Evolutionary conservation across 2,888 invertebrate genomes (phyloP).

Genomic region (Hypomecis atomaria): DNA sequence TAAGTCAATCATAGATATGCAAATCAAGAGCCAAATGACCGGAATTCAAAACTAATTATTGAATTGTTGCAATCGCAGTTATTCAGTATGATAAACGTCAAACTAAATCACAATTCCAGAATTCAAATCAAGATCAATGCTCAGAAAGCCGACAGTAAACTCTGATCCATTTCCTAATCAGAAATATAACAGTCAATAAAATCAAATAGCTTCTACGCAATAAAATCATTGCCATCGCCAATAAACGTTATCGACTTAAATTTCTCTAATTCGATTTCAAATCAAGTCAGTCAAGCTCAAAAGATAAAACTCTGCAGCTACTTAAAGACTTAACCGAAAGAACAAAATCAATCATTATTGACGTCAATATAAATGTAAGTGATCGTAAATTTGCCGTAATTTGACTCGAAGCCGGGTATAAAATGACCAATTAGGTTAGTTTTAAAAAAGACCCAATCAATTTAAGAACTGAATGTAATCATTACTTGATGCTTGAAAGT

Average conservation of each 20-base stretch:
- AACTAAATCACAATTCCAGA: slow-evolving; percentile 1
- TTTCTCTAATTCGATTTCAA: slow-evolving; percentile 25
- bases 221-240: slow-evolving; percentile 24
- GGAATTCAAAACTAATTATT: no score
- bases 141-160: slow-evolving; percentile 14
- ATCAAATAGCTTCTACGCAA: slow-evolving; percentile 18
- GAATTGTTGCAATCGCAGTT: not conserved
- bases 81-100: slow-evolving; percentile 7
- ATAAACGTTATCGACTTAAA: slow-evolving; percentile 25
- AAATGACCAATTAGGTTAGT: slow-evolving; percentile 2
- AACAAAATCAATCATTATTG: slow-evolving; percentile 22
- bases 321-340: slow-evolving; percentile 13
- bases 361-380: slow-evolving; percentile 19
- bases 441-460: not conserved
- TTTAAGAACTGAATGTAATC: not conserved
- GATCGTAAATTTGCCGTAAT: slow-evolving; percentile 18
- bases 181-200: slow-evolving; percentile 23
- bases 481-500: not conserved
- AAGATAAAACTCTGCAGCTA: slow-evolving; percentile 9
- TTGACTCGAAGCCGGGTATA: slow-evolving; percentile 13
- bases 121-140: slow-evolving; percentile 6
- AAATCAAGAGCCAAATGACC: no score
- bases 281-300: slow-evolving; percentile 11
- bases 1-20: no score
- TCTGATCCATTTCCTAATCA: slow-evolving; percentile 21